phyloP scores from a whole-genome alignment of 2,797 vertebrate species.

The Halcyon badia region DNA sequence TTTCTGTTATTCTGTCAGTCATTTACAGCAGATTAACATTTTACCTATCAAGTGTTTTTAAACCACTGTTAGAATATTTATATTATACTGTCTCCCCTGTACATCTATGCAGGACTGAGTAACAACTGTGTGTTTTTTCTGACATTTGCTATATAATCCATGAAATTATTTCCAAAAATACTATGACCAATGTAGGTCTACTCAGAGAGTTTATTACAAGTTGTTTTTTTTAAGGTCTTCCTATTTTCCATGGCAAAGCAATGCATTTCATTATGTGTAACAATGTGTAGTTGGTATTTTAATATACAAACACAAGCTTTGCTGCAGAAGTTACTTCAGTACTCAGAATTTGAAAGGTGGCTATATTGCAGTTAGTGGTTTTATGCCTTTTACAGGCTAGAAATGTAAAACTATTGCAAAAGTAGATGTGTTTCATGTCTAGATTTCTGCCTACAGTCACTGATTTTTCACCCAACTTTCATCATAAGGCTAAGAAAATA shows the following conservation, averaged over 20 bases:
- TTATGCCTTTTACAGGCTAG: neutral
- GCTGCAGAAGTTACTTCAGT: neutral
- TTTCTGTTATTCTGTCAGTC: neutral
- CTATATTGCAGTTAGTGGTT: neutral
- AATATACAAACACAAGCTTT: neutral
- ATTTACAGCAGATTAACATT: neutral
- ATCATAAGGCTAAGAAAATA: neutral
- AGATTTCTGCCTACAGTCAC: neutral
- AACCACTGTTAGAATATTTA: neutral
- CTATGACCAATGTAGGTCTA: neutral
- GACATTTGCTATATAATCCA: accelerated
- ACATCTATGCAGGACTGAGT: neutral
- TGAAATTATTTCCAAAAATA: neutral
- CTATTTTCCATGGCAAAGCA: neutral
- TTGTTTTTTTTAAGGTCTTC: neutral
- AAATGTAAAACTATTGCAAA: neutral
- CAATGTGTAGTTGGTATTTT: neutral
- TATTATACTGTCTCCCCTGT: neutral
- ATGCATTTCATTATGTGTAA: neutral
- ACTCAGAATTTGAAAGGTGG: neutral
- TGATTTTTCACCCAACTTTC: neutral
- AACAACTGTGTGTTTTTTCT: neutral
- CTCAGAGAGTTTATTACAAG: neutral
- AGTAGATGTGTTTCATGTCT: neutral
- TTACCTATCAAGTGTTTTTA: neutral